Evolutionary conservation across 1,140 invertebrate genomes (phyloP).

Genomic region (Palaemon carinicauda): DNA sequence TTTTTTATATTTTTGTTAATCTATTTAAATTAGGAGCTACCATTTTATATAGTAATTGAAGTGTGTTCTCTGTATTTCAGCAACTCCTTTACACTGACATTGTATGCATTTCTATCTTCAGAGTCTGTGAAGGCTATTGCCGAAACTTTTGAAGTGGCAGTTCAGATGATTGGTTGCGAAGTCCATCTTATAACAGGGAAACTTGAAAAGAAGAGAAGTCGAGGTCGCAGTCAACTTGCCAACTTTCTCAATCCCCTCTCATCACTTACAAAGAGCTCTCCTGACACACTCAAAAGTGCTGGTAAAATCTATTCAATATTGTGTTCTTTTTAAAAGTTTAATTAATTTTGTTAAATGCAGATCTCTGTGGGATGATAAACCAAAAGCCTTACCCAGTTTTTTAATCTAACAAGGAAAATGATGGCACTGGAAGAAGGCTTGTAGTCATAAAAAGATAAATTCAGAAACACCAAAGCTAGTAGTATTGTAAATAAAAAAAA

Average conservation of each 20-base stretch:
- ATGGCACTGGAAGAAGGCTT: too few relatives aligned
- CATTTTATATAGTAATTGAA: too few relatives aligned
- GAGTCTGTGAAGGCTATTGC: conserved; percentile 88
- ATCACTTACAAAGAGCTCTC: conserved; percentile 61
- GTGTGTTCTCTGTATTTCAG: not conserved
- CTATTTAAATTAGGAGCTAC: too few relatives aligned
- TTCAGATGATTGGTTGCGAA: conserved; percentile 71
- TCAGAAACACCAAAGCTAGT: too few relatives aligned
- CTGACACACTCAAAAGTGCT: conserved; percentile 72
- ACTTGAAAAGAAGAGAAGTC: conserved; percentile 79
- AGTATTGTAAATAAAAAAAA: too few relatives aligned
- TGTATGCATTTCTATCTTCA: conserved; percentile 63
- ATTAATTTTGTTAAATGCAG: not conserved
- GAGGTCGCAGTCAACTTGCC: conserved; percentile 69
- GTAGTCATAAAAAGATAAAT: too few relatives aligned
- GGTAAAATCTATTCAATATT: conserved; percentile 65
- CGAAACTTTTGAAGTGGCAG: conserved; percentile 83
- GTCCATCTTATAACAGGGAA: conserved; percentile 67
- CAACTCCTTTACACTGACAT: conserved; percentile 44
- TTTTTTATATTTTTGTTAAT: too few relatives aligned
- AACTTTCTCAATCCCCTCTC: conserved; percentile 60
- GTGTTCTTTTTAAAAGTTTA: not conserved
- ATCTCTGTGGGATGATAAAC: too few relatives aligned
- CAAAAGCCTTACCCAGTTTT: too few relatives aligned
- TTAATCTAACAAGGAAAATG: too few relatives aligned